phyloP scores from a whole-genome alignment of 2,797 vertebrate species.

The Sparus aurata region DNA sequence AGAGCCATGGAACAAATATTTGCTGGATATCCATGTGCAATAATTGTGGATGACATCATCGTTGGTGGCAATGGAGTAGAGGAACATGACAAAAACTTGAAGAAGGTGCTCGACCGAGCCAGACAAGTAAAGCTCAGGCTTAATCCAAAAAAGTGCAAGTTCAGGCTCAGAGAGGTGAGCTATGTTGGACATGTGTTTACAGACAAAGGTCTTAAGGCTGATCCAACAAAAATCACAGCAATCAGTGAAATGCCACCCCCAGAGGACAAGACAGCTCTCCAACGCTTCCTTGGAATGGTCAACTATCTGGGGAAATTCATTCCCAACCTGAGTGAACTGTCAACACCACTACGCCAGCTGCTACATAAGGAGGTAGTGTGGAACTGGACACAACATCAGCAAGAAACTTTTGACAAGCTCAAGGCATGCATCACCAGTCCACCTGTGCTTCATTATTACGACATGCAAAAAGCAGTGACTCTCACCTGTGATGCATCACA shows the following conservation, averaged over 20 bases:
- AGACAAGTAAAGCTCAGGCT: background rate
- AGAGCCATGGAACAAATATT: background rate
- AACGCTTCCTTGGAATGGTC: background rate
- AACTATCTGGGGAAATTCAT: background rate
- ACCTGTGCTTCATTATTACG: background rate
- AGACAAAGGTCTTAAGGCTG: too few relatives aligned
- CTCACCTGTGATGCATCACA: too few relatives aligned
- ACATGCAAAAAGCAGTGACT: background rate
- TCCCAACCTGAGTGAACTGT: background rate
- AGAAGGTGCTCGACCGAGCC: background rate
- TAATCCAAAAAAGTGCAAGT: background rate
- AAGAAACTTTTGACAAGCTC: background rate
- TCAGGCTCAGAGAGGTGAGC: background rate
- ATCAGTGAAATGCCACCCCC: background rate
- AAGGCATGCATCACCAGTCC: too few relatives aligned
- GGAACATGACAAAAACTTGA: background rate
- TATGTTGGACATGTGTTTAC: background rate
- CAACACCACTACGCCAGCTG: background rate
- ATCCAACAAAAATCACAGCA: background rate
- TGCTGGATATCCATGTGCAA: background rate
- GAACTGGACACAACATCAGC: background rate
- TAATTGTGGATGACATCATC: background rate
- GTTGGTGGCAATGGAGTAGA: background rate
- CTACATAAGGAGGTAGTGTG: background rate
- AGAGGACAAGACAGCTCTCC: background rate